These are phyloP conservation scores for Sclerurus mexicanus DNA, from an alignment of 2,113 vertebrate species.

Conservation along the genomic window DNA sequence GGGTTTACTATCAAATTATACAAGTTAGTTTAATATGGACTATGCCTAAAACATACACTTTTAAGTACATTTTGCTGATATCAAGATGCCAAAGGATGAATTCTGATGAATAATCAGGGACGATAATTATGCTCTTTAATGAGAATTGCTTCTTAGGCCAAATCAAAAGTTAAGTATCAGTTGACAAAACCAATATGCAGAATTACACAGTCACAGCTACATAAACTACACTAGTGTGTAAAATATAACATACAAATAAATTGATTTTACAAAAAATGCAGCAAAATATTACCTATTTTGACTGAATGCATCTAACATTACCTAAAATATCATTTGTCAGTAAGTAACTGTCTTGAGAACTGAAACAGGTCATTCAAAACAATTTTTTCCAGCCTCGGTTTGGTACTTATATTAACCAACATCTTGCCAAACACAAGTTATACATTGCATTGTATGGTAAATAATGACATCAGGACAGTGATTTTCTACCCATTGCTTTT, in stretches of 20 bases:
- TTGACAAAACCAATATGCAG: not conserved
- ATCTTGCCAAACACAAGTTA: not conserved
- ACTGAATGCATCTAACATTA: not conserved
- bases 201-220: not conserved
- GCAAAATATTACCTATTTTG: not conserved
- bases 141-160: not conserved
- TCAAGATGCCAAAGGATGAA: not conserved
- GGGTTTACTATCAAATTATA: slow-evolving; percentile 76
- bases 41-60: not conserved
- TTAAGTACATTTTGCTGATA: not conserved
- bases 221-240: not conserved
- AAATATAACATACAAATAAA: not conserved
- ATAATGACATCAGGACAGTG: not conserved
- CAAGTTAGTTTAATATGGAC: slow-evolving; percentile 49
- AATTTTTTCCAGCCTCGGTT: not conserved
- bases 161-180: not conserved
- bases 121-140: not conserved
- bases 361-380: not conserved
- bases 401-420: not conserved
- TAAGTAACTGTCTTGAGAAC: not conserved
- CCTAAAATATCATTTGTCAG: not conserved
- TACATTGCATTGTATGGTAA: not conserved
- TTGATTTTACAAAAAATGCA: not conserved
- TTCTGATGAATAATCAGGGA: not conserved
- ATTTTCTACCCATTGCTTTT: not conserved